Conservation (phyloP, 2,113 vertebrate species). For the Camelus dromedarius region DNA sequence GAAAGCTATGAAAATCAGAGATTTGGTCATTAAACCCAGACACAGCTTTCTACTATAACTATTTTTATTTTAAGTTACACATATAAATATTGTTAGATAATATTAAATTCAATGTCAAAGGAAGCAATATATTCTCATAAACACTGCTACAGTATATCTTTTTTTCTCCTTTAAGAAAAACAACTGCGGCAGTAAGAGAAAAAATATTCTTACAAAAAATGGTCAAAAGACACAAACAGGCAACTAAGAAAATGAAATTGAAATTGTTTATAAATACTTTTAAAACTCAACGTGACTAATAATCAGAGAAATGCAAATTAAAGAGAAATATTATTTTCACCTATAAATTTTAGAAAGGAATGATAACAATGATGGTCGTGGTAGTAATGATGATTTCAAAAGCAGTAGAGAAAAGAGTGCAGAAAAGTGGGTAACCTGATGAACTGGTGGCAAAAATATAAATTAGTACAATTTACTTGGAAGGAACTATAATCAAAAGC, state of each 20-base stretch:
- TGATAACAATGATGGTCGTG: background rate
- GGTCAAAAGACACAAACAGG: slow-evolving; percentile 18
- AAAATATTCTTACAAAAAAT: background rate
- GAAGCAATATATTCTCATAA: slow-evolving; percentile 7
- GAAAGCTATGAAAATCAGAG: slow-evolving; percentile 37
- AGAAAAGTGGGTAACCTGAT: slow-evolving; percentile 21
- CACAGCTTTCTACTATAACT: background rate
- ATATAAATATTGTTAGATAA: background rate
- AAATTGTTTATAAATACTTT: background rate
- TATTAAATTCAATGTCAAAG: slow-evolving; percentile 41
- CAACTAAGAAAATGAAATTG: background rate
- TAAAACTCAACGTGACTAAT: background rate
- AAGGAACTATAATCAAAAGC: slow-evolving; percentile 28
- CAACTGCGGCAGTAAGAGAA: background rate
- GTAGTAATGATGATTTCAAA: background rate
- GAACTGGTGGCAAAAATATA: slow-evolving; percentile 9
- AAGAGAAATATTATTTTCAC: slow-evolving; percentile 31
- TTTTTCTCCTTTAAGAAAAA: slow-evolving; percentile 35
- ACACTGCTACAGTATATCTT: background rate
- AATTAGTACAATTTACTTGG: background rate
- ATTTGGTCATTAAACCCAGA: slow-evolving; percentile 25
- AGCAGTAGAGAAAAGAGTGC: background rate
- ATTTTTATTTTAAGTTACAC: background rate
- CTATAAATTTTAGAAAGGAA: slow-evolving; percentile 22
- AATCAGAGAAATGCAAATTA: background rate